These are phyloP conservation scores for Sigmodon hispidus DNA, from an alignment of 2,113 vertebrate species.

Conservation along the genomic window DNA sequence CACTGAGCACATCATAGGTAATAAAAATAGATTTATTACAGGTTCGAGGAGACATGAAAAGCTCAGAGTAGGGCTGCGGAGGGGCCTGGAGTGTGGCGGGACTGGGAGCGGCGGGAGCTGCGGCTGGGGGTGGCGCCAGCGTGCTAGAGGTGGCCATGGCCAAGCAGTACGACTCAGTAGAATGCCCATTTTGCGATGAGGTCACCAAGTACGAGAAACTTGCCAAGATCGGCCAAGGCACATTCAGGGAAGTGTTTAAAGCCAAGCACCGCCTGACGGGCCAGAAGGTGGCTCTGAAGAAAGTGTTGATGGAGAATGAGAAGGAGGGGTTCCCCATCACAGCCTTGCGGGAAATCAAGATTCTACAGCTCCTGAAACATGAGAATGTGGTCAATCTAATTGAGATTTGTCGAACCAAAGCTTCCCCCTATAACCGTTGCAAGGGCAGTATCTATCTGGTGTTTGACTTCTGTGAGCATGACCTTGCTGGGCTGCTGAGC, in stretches of 20 bases:
- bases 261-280: slow-evolving; percentile 96
- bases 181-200: slow-evolving; percentile 98
- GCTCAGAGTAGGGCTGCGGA: slow-evolving; percentile 60
- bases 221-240: slow-evolving; percentile 98
- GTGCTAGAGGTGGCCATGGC: slow-evolving; percentile 91
- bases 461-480: slow-evolving; percentile 99
- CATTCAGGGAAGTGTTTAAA: slow-evolving; percentile 99
- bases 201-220: slow-evolving; percentile 98
- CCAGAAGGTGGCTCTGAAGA: slow-evolving; percentile 97
- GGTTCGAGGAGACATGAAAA: background rate
- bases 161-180: slow-evolving; percentile 97
- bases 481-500: slow-evolving; percentile 96
- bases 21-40: slow-evolving; percentile 32
- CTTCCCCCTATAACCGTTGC: slow-evolving; percentile 97
- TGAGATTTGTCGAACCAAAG: slow-evolving; percentile 99
- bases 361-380: slow-evolving; percentile 97
- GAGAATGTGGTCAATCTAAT: slow-evolving; percentile 99
- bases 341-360: slow-evolving; percentile 97
- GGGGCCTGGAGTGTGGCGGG: slow-evolving; percentile 73
- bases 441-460: slow-evolving; percentile 99
- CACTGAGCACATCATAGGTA: background rate
- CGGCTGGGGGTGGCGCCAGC: slow-evolving; percentile 42
- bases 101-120: background rate
- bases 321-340: slow-evolving; percentile 99
- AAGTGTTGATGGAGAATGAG: slow-evolving; percentile 99